Evolutionary conservation across 2,113 vertebrate species (phyloP), one percentile per base, ranked within the genome.

Genomic region (Xenotilapia leptura): DNA sequence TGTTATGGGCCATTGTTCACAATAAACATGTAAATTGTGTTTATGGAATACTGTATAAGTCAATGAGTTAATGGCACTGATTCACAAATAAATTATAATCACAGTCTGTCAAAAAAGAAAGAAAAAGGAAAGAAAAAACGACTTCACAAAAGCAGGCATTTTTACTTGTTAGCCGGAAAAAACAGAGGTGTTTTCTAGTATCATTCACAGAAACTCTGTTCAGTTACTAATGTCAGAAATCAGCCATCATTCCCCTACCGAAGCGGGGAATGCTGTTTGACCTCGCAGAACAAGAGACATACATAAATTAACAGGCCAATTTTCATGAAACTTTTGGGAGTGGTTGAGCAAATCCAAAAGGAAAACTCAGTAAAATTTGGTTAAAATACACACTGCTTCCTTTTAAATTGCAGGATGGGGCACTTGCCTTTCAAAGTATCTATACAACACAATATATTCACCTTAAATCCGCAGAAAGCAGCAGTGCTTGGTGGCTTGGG

Each of bases 1-100:
- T 96, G 97, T 97, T 97, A 97, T 97, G 97, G 97, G 93, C 96
- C 97, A 97, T 97, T 97, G 96, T 97, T 97, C 97, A 97, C 97
- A 96, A 97, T 96, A 97, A 97, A 97, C 97, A 97, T 96, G 95
- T 96, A 96, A 93, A 97, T 97, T 96, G 96, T 93, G 95, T 96
- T 97, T 94, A 93, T 94, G 91, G 95, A 95, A 95, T 95, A 95
- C 77, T 94, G 94, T 83, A 95, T 90, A 93, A 97, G 92, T 94
- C 88, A 89, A 36, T 83, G 53, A 31, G 92, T 89, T 89, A 89
- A 56, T 88, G 38, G 42, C 70, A 42, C 68, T 81, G 89, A 92
- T 89, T 90, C 89, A 90, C 82, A 82, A 91, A 93, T 90, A 90
- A 65, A 93, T 93, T 82, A 92, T 85, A 91, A 90, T 79, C 82